Percentiles rank a stretch among this genome's conserved stretches.
These are phyloP conservation scores for Ardeotis arabs DNA, from an alignment of 2,113 vertebrate genomes.

Conservation along the genomic window DNA sequence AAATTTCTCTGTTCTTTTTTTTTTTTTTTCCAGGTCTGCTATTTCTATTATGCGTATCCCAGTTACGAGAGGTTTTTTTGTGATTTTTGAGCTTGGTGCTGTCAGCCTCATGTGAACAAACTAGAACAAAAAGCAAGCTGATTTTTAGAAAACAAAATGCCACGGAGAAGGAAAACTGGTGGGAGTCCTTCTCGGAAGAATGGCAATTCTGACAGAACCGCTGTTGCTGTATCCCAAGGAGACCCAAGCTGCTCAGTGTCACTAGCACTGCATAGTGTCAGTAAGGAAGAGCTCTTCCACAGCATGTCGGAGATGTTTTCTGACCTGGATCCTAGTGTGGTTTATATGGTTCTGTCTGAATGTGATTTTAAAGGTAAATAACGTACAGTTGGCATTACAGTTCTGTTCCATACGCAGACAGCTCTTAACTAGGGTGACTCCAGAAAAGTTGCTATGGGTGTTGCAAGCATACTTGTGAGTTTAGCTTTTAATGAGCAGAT, in stretches of 20 bases:
- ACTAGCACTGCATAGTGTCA: conserved; percentile 39
- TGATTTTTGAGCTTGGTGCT: conserved; percentile 65
- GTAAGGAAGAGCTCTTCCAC: conserved; percentile 81
- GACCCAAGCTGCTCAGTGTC: conserved; percentile 7
- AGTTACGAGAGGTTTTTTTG: conserved; percentile 28
- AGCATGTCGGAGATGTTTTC: conserved; percentile 94
- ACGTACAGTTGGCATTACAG: background rate
- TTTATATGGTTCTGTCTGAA: conserved; percentile 94
- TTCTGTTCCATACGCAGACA: conserved; percentile 9
- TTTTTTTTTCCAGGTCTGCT: conserved; percentile 61
- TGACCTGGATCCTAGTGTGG: conserved; percentile 89
- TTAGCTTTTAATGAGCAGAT: conserved; percentile 2
- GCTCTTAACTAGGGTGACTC: background rate
- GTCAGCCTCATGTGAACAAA: conserved; percentile 47
- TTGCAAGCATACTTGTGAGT: background rate
- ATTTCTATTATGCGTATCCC: background rate
- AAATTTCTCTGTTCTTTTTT: conserved; percentile 47
- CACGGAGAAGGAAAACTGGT: conserved; percentile 88
- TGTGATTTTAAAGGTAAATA: conserved; percentile 94
- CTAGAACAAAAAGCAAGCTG: conserved; percentile 34
- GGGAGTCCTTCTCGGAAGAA: conserved; percentile 75
- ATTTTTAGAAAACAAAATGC: conserved; percentile 80
- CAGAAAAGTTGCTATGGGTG: background rate
- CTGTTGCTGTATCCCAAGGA: conserved; percentile 28
- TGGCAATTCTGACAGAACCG: conserved; percentile 51